These are phyloP conservation scores for Sander lucioperca DNA, from an alignment of 2,113 vertebrate genomes.

Conservation along the genomic window DNA sequence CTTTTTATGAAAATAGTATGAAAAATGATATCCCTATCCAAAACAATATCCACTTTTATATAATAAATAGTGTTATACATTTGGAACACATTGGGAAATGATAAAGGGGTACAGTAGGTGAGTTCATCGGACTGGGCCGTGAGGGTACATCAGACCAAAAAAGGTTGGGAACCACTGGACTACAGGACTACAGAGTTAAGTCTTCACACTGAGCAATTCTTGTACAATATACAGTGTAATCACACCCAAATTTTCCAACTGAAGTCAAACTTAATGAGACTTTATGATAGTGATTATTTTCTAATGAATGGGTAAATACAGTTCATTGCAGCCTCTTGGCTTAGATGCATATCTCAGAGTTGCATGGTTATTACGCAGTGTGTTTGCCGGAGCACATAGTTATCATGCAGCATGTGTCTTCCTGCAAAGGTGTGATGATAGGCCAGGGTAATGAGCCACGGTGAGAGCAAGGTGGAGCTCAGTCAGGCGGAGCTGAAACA, in stretches of 20 bases:
- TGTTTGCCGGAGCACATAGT: constrained; percentile 2
- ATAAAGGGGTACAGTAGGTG: too few relatives aligned
- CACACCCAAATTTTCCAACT: background rate
- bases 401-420: constrained; percentile 56
- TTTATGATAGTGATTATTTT: constrained; percentile 17
- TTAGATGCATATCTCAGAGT: constrained; percentile 13
- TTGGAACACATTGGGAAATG: too few relatives aligned
- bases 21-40: too few relatives aligned
- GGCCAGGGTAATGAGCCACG: constrained; percentile 73
- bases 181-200: background rate
- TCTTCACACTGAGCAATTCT: background rate
- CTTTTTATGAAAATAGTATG: too few relatives aligned
- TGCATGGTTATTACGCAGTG: background rate
- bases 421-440: constrained; percentile 63
- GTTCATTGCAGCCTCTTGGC: background rate
- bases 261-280: constrained; percentile 4
- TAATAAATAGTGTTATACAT: too few relatives aligned
- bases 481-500: constrained; percentile 69
- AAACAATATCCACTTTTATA: too few relatives aligned
- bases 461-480: constrained; percentile 71
- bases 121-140: too few relatives aligned
- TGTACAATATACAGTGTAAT: too few relatives aligned
- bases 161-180: too few relatives aligned
- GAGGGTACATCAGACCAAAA: too few relatives aligned
- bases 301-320: constrained; percentile 13